Evolutionary conservation across 2,888 invertebrate genomes (phyloP), one percentile per base, ranked within the genome.

Genomic region (Drosophila nigricruria): DNA sequence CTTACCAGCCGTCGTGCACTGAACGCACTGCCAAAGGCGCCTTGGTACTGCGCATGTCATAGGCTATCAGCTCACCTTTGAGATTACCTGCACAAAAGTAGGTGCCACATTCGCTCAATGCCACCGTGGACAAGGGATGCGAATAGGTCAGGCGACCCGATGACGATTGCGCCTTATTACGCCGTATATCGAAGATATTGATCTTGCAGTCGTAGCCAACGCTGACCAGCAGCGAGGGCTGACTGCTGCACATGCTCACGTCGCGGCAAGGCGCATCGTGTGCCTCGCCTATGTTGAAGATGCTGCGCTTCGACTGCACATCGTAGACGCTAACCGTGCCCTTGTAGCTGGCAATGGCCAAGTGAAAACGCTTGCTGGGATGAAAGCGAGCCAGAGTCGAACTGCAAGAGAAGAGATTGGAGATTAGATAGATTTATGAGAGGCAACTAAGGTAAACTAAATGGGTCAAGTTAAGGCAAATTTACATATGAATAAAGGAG

Each of bases 121-220:
- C 86, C 34, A 91, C 90, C 3, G 92, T 88, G 0, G 92, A 92
- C 9, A 93, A 56, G 0, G 93, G 93, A 80, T 91, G 91, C 8
- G 85, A 78, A 54, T 89, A 86, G 23, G 63, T 78, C 20, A 92
- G 70, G 0, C 81, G 72, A 8, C 73, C 65, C 34, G 91, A 80
- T 0, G 87, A 67, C 0, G 91, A 84, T 62, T 89, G 88, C 1
- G 82, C 79, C 54, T 91, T 91, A 36, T 82, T 80, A 23, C 91
- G 90, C 1, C 93, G 84, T 5, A 89, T 91, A 75, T 93, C 93
- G 49, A 92, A 93, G 20, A 93, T 89, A 67, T 93, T 93, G 6
- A 93, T 89, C 12, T 89, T 77, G 64, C 91, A 92, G 70, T 93
- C 93, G 58, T 91, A 93, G 1, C 93, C 93, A n/a, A 91, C 92